phyloP scores from a whole-genome alignment of 64 coral and sea anemone species.

The Montipora sp. region DNA sequence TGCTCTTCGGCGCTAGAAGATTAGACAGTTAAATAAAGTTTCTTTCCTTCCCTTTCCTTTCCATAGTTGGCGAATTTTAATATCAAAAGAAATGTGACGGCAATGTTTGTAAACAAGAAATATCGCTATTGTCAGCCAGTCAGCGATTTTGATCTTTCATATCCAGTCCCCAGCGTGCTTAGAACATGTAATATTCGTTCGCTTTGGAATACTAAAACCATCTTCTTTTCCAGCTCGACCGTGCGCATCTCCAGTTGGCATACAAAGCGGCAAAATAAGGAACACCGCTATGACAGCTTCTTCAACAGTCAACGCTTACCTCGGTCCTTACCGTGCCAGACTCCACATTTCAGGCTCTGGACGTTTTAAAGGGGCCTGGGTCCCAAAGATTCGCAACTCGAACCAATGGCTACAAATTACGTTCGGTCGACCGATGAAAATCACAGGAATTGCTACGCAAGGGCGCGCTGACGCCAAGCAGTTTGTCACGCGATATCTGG shows the following conservation, averaged over 20 bases:
- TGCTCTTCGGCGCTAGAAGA: no score
- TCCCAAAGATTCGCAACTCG: constrained; percentile 58
- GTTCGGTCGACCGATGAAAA: constrained; percentile 58
- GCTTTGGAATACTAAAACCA: no score
- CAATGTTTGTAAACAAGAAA: no score
- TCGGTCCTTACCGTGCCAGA: constrained; percentile 63
- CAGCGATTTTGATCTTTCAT: no score
- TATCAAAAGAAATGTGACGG: no score
- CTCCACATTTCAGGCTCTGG: constrained; percentile 60
- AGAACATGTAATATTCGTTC: no score
- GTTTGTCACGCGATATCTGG: constrained; percentile 59
- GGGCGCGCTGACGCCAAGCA: constrained; percentile 57
- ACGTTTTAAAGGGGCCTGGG: constrained; percentile 72
- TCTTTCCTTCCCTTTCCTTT: no score
- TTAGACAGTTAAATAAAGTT: no score
- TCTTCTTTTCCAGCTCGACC: constrained; percentile 34
- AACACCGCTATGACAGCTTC: constrained; percentile 86
- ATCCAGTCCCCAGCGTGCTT: no score
- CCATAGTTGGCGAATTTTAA: no score
- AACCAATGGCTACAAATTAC: constrained; percentile 83
- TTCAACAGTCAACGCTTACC: constrained; percentile 57
- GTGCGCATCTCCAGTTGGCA: constrained; percentile 74
- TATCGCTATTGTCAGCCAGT: no score
- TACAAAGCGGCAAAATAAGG: constrained; percentile 65
- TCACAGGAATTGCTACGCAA: constrained; percentile 73